Conservation (phyloP, 2,797 vertebrate genomes). For the Peromyscus aztecus region DNA sequence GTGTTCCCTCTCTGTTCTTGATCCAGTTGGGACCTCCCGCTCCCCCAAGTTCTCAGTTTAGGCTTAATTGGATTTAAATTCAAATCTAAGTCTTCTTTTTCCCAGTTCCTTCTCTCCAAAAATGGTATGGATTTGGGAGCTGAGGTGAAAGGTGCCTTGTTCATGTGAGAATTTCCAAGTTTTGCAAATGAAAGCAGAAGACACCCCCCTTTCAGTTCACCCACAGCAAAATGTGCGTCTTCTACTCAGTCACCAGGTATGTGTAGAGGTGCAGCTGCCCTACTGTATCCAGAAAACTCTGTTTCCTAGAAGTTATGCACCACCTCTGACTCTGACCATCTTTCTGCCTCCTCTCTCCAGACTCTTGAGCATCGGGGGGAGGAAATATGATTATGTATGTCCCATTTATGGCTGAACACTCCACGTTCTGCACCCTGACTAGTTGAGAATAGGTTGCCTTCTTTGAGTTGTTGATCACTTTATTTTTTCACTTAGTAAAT, state of each 20-base stretch:
- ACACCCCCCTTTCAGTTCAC: not conserved
- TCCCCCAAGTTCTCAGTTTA: too few relatives aligned
- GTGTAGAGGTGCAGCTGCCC: not conserved
- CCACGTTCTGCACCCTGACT: not conserved
- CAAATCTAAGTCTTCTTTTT: not conserved
- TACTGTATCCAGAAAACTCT: not conserved
- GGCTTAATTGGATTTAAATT: constrained; percentile 32
- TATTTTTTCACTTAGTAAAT: not conserved
- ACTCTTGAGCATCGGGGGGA: not conserved
- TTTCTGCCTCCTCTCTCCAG: not conserved
- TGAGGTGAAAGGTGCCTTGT: not conserved
- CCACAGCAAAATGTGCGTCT: not conserved
- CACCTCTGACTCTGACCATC: not conserved
- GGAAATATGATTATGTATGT: not conserved
- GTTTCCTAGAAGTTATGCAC: too few relatives aligned
- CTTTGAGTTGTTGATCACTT: not conserved
- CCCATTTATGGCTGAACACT: not conserved
- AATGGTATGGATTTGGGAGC: not conserved
- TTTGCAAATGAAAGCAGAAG: not conserved
- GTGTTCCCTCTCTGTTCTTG: too few relatives aligned
- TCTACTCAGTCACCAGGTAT: not conserved
- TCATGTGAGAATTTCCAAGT: not conserved
- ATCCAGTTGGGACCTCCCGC: too few relatives aligned
- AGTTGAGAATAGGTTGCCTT: not conserved
- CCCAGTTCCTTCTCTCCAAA: not conserved